These are phyloP conservation scores for Bradypus variegatus DNA, from an alignment of 2,797 vertebrate species.

Conservation along the genomic window DNA sequence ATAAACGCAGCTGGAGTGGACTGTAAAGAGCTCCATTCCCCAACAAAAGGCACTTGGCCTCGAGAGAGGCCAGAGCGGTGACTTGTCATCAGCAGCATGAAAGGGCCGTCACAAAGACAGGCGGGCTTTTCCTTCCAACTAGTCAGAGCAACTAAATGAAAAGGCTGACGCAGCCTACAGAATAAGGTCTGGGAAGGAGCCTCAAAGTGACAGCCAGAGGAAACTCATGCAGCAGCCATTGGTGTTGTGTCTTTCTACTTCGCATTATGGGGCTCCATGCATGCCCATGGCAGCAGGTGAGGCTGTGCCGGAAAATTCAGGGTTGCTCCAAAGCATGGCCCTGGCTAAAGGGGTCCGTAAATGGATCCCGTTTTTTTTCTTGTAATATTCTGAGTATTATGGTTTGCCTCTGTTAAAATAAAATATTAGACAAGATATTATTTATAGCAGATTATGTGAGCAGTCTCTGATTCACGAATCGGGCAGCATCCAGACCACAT, in stretches of 20 bases:
- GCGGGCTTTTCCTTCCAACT: neutral
- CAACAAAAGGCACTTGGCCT: neutral
- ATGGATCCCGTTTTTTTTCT: neutral
- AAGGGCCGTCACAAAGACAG: neutral
- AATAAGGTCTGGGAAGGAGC: neutral
- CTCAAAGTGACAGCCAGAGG: neutral
- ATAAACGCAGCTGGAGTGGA: neutral
- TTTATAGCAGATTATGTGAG: too few species aligned
- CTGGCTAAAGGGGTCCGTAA: neutral
- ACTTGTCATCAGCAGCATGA: neutral
- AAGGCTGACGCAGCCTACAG: neutral
- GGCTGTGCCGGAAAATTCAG: rapidly evolving
- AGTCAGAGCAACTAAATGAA: neutral
- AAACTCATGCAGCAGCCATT: rapidly evolving
- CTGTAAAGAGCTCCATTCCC: neutral
- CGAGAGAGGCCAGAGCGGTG: neutral
- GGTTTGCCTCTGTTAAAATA: neutral
- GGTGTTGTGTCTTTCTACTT: neutral
- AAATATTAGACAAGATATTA: too few species aligned
- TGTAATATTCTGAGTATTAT: neutral
- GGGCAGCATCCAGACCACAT: too few species aligned
- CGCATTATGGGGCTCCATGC: rapidly evolving
- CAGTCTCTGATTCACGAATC: too few species aligned
- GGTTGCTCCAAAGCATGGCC: neutral
- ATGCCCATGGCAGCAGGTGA: rapidly evolving